Conservation (phyloP, 2,888 invertebrate genomes). For the Pimpla rufipes region DNA sequence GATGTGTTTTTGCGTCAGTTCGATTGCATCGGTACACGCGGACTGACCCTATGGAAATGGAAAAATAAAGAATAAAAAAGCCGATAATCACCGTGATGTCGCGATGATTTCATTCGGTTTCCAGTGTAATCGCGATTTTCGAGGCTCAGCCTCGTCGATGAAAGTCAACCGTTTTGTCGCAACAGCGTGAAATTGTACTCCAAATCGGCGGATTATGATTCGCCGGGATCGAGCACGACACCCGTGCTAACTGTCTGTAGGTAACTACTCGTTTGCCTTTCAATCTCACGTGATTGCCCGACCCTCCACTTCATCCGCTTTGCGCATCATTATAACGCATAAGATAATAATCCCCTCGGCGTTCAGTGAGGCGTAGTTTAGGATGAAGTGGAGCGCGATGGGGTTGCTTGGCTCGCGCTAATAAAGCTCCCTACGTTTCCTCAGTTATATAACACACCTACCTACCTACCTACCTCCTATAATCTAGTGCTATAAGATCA, state of each 20-base stretch:
- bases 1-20: slow-evolving; percentile 88
- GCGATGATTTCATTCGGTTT: background rate
- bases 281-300: slow-evolving; percentile 71
- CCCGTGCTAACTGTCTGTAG: slow-evolving; percentile 66
- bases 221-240: slow-evolving; percentile 59
- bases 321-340: slow-evolving; percentile 81
- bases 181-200: slow-evolving; percentile 4
- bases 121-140: background rate
- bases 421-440: slow-evolving; percentile 84
- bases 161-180: background rate
- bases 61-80: background rate
- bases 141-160: background rate
- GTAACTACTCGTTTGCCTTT: slow-evolving; percentile 71
- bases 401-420: slow-evolving; percentile 82
- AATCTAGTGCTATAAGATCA: slow-evolving; percentile 66
- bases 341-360: slow-evolving; percentile 84
- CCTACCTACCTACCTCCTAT: slow-evolving; percentile 46
- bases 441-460: slow-evolving; percentile 79
- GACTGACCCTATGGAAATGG: slow-evolving; percentile 54
- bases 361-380: slow-evolving; percentile 83
- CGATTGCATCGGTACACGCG: slow-evolving; percentile 68
- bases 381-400: slow-evolving; percentile 83
- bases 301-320: slow-evolving; percentile 62
- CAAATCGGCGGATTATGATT: slow-evolving; percentile 35
- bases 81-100: background rate